These are phyloP conservation scores for Micrasema longulum DNA, from an alignment of 1,140 invertebrate species.

Conservation along the genomic window DNA sequence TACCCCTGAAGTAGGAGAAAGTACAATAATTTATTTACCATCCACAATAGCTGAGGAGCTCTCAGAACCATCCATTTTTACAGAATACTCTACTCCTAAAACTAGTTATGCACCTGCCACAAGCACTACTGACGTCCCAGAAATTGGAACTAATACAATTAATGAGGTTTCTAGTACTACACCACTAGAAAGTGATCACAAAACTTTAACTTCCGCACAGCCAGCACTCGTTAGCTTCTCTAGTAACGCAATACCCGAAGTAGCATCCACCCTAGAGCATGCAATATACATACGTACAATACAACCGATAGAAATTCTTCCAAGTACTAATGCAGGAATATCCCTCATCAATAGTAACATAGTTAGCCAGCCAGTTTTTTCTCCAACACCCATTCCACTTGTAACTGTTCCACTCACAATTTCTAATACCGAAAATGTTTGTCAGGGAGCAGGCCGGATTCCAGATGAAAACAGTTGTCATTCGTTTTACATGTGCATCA, in stretches of 20 bases:
- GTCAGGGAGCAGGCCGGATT: slow-evolving; percentile 1
- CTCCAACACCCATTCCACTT: slow-evolving; percentile 1
- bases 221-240: not conserved
- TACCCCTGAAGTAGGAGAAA: too few relatives aligned
- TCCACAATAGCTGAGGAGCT: too few relatives aligned
- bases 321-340: too few relatives aligned
- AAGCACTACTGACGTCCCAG: too few relatives aligned
- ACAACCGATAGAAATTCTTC: slow-evolving; percentile 2
- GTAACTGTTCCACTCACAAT: not conserved
- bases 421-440: not conserved
- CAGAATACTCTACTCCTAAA: too few relatives aligned
- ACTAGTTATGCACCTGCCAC: too few relatives aligned
- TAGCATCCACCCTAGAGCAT: not conserved
- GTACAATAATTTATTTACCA: too few relatives aligned
- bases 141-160: too few relatives aligned
- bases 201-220: not conserved
- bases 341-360: too few relatives aligned
- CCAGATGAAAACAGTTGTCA: slow-evolving; percentile 26
- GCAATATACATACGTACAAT: slow-evolving; percentile 5
- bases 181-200: not conserved
- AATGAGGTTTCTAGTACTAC: too few relatives aligned
- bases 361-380: too few relatives aligned
- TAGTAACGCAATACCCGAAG: not conserved
- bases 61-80: too few relatives aligned
- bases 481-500: slow-evolving; percentile 21